Percentiles rank a stretch among this genome's conserved stretches.
phyloP scores from a whole-genome alignment of 2,113 vertebrate species.

The Cochlearius cochlearius region DNA sequence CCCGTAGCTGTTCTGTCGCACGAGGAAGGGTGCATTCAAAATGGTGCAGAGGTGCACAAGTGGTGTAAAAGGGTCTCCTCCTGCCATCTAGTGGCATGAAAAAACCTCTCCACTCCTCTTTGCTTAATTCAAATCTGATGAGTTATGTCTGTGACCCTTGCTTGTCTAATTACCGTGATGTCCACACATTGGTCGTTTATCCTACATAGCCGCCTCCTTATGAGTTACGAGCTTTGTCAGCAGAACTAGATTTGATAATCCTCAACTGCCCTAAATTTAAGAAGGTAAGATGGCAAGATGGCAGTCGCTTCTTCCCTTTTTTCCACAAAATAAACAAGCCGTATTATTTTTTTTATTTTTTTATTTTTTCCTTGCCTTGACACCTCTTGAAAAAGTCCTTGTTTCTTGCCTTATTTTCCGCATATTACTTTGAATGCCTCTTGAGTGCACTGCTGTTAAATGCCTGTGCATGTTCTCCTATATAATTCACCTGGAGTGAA shows the following conservation, averaged over 20 bases:
- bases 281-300: background rate
- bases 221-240: background rate
- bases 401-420: background rate
- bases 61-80: background rate
- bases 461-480: background rate
- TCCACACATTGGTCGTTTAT: background rate
- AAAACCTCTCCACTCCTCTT: background rate
- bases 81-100: slow-evolving; percentile 1
- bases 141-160: background rate
- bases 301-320: background rate
- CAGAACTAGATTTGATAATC: background rate
- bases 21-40: fast-evolving
- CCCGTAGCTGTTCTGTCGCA: background rate
- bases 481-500: background rate
- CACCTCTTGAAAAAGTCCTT: background rate
- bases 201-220: background rate
- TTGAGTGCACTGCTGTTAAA: background rate
- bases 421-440: background rate
- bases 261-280: background rate
- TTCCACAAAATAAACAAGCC: background rate
- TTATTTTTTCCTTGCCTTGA: background rate
- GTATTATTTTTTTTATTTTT: background rate
- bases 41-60: background rate
- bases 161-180: background rate
- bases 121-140: background rate